Evolutionary conservation across 64 coral and sea anemone species (phyloP).

Genomic region (Dendrophyllia cribrosa): DNA sequence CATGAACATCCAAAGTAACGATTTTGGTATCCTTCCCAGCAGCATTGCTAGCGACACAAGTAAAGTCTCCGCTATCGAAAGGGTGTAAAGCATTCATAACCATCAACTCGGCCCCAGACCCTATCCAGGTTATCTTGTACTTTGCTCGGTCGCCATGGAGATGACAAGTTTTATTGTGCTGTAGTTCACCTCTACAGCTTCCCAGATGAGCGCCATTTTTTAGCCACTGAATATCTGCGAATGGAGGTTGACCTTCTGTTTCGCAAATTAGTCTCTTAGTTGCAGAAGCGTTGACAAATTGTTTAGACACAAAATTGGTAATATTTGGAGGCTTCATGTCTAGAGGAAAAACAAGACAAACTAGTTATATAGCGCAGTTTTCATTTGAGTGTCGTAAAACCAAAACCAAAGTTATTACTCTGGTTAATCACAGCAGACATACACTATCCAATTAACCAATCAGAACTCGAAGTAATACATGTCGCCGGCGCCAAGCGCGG

Average conservation of each 20-base stretch:
- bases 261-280: slow-evolving; percentile 38
- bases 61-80: slow-evolving; percentile 50
- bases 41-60: slow-evolving; percentile 27
- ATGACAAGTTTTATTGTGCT: slow-evolving; percentile 16
- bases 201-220: slow-evolving; percentile 12
- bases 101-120: slow-evolving; percentile 25
- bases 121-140: slow-evolving; percentile 7
- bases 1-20: slow-evolving; percentile 30
- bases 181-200: background rate
- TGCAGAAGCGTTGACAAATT: slow-evolving; percentile 38
- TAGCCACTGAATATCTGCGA: slow-evolving; percentile 50
- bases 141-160: background rate
- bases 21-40: slow-evolving; percentile 27
- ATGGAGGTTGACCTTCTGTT: background rate
- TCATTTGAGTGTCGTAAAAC: no score
- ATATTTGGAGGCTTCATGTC: slow-evolving; percentile 55
- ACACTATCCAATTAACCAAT: no score
- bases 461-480: no score
- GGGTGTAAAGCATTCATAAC: slow-evolving; percentile 42
- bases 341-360: background rate
- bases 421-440: no score
- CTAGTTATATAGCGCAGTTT: no score
- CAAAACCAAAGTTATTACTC: no score
- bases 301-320: slow-evolving; percentile 35
- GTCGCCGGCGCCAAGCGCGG: no score